Percentiles rank a stretch among this genome's conserved stretches.
These are phyloP conservation scores for Blennius ocellaris DNA, from an alignment of 2,113 vertebrate genomes.

Conservation along the genomic window DNA sequence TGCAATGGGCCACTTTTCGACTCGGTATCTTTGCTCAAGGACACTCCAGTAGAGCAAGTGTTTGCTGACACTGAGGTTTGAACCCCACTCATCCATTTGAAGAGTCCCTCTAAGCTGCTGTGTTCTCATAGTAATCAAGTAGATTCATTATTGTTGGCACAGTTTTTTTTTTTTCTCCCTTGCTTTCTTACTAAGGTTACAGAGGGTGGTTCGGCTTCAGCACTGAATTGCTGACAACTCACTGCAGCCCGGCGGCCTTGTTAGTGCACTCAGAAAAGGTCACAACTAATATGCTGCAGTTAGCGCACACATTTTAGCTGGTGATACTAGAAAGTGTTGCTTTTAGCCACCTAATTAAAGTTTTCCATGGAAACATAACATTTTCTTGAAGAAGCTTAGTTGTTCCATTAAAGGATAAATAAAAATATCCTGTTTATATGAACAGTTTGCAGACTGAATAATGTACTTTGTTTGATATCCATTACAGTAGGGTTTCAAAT, in stretches of 20 bases:
- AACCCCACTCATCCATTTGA: constrained; percentile 40
- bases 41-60: constrained; percentile 52
- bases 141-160: constrained; percentile 37
- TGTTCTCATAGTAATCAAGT: constrained; percentile 21
- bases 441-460: too few species aligned
- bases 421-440: not conserved
- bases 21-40: constrained; percentile 56
- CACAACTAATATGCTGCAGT: constrained; percentile 40
- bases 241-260: constrained; percentile 37
- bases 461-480: too few species aligned
- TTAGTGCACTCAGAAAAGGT: constrained; percentile 61
- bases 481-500: too few species aligned
- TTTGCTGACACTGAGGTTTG: constrained; percentile 50
- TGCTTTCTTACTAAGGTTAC: constrained; percentile 39
- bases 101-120: constrained; percentile 26
- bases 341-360: not conserved
- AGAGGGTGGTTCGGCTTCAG: constrained; percentile 36
- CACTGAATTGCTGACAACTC: constrained; percentile 48
- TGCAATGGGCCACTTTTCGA: constrained; percentile 11
- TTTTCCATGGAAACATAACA: not conserved
- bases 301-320: constrained; percentile 15
- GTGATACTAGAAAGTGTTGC: not conserved
- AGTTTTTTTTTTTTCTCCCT: constrained; percentile 17
- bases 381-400: not conserved
- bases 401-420: too few species aligned